Evolutionary conservation across 53 echinoderm and acorn worm genomes (phyloP).

Genomic region (Crossaster papposus): DNA sequence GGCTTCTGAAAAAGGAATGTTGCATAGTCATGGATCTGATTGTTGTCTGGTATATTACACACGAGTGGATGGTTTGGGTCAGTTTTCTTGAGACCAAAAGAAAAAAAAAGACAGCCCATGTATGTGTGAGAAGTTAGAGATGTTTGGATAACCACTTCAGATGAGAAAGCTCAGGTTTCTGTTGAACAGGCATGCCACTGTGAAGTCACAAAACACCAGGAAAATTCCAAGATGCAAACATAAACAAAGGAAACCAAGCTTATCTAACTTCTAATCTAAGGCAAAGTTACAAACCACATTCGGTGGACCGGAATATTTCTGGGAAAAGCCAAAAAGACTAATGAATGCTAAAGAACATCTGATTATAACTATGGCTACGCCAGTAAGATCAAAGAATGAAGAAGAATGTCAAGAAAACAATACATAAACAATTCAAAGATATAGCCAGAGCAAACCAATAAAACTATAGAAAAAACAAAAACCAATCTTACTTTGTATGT

Average conservation of each 20-base stretch:
- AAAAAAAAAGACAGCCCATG: not conserved
- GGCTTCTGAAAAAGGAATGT: conserved; percentile 7
- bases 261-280: too few species aligned
- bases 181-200: not conserved
- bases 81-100: not conserved
- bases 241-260: too few species aligned
- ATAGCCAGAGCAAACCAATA: too few species aligned
- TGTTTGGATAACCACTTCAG: not conserved
- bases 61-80: not conserved
- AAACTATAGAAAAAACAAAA: too few species aligned
- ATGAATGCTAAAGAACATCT: too few species aligned
- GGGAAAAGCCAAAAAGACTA: not conserved
- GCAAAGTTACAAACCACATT: not conserved
- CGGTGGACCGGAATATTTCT: not conserved
- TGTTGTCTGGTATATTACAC: not conserved
- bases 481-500: too few species aligned
- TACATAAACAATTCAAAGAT: too few species aligned
- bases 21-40: conserved; percentile 35
- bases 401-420: too few species aligned
- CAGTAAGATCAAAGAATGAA: too few species aligned
- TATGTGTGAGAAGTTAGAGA: not conserved
- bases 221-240: too few species aligned
- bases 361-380: too few species aligned
- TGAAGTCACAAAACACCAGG: too few species aligned
- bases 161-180: not conserved